Evolutionary conservation across 92 coral and sea anemone genomes (phyloP), one percentile per base, ranked within the genome.

Genomic region (Porites rus): DNA sequence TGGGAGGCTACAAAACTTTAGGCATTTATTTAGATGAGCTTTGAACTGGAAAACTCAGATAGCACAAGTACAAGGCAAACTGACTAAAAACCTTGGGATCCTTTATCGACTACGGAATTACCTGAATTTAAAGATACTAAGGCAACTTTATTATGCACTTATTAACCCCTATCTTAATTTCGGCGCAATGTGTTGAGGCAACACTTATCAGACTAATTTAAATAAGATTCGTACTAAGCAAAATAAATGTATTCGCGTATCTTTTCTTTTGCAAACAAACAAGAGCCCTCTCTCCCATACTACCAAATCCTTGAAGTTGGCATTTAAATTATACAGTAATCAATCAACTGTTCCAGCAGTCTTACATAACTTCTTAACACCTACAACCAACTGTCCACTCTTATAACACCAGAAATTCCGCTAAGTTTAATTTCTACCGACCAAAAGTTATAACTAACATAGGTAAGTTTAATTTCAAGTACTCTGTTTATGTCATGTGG

Each of bases 51-150:
- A 70, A 70, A 70, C 75, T 70, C 75, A 70, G n/a, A 70, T 70
- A 70, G 75, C 75, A 70, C 19, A 24, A n/a, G 75, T 24, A 70
- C 75, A 20, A 24, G 75, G 52, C 75, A 70, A 70, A 70, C 75
- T 70, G 75, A 70, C 75, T 20, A 70, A 70, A 70, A 70, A 70
- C 75, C 75, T 70, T 70, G 75, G 75, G n/a, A 70, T 70, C 8
- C 75, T 70, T 54, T 70, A 24, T 54, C 75, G n/a, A 70, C 75
- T 70, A 4, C 38, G 75, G 75, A 70, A 70, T 70, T 70, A 70
- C 75, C 75, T 70, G 58, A 31, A 73, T 73, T 73, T 73, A 73
- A 70, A 70, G 75, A 70, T 70, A 20, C 18, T 73, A 31, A 73
- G 77, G 50, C 59, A 73, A 46, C 59, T 46, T 18, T 73, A 73